Base-by-base conservation (phyloP, 2,113 vertebrate genomes). In the Tupaia tana region DNA sequence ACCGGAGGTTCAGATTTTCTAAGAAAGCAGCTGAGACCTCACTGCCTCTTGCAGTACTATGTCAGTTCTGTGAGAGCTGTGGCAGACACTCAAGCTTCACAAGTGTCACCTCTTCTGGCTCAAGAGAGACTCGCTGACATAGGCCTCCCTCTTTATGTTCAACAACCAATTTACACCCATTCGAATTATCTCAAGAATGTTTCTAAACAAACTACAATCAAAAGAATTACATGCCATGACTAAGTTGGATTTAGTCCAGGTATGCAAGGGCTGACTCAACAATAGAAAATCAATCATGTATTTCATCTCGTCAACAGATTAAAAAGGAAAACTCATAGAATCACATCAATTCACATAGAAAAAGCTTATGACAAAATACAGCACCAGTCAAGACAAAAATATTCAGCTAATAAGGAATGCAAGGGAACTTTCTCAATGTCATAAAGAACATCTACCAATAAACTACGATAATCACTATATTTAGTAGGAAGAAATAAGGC, bases 241-340 rank as follows among this genome's bases (percentile, higher is more conserved):
- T 19, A 91, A 85, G 7, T 18, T 0, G 52, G 18, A 75, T 82
- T 90, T 81, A 54, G 73, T 58, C n/a, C 14, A 78, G 10, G 9
- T 81, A 43, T 31, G 5, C 24, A 64, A 54, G 64, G 64, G 27
- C 25, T 82, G 31, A 20, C 43, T 74, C 31, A 73, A 73, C 43
- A 81, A 84, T 70, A 16, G 10, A 94, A 96, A 87, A 79, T 59
- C 59, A 73, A 85, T n/a, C 27, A 69, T 24, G 25, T 71, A n/a
- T 56, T 85, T 1, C 16, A 88, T 19, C 5, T 82, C 2, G 61
- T 73, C 31, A 43, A 27, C 13, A 86, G 52, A 61, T n/a, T 87
- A 66, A 79, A 74, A 9, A n/a, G 56, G 43, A 69, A 93, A 90
- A 81, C 15, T 43, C 24, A 29, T n/a, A 61, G 31, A 7, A 86